phyloP scores from a whole-genome alignment of 2,797 vertebrate species.

The Halcyon badia region DNA sequence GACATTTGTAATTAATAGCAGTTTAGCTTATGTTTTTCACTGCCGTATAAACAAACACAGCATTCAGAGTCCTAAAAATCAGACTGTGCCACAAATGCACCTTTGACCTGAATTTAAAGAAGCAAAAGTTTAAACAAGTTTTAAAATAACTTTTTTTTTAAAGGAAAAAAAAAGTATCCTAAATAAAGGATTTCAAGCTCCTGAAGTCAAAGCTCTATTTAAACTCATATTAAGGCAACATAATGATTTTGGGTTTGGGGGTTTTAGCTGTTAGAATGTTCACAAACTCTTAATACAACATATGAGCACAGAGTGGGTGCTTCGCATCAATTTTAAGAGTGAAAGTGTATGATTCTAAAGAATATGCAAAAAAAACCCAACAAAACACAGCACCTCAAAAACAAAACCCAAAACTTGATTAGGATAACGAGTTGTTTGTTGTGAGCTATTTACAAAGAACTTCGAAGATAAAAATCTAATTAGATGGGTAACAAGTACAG shows the following conservation, averaged over 20 bases:
- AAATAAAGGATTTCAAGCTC: neutral
- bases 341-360: neutral
- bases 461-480: neutral
- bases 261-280: neutral
- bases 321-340: neutral
- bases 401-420: neutral
- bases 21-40: constrained; percentile 27
- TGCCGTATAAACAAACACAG: constrained; percentile 4
- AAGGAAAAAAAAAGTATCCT: neutral
- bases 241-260: neutral
- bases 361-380: neutral
- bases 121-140: neutral
- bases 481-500: neutral
- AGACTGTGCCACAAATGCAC: neutral
- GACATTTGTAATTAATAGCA: constrained; percentile 23
- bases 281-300: neutral
- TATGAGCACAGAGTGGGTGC: neutral
- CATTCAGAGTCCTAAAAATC: neutral
- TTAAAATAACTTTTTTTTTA: neutral
- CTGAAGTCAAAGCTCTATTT: neutral
- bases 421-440: neutral
- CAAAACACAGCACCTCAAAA: neutral
- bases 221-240: neutral
- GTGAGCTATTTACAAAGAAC: neutral
- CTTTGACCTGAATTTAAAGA: neutral